Evolutionary conservation across 1,140 invertebrate genomes (phyloP).

Genomic region (Choristoneura fumiferana): DNA sequence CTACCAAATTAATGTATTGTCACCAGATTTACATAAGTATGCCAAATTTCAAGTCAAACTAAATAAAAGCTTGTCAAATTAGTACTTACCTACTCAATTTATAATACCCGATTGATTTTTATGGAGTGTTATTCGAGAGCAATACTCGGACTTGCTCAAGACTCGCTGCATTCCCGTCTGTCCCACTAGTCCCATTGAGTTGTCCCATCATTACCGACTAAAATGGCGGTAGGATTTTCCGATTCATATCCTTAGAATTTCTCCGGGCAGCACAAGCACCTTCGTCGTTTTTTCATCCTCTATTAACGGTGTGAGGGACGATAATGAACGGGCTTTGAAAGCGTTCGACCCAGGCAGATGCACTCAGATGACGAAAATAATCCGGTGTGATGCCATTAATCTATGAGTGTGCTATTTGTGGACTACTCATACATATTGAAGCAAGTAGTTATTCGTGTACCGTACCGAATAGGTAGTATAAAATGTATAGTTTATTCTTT

Average conservation of each 20-base stretch:
- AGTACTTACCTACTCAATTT: background rate
- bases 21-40: too few relatives aligned
- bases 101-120: constrained; percentile 17
- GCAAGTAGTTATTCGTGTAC: too few relatives aligned
- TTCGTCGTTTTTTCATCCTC: constrained; percentile 34
- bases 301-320: constrained; percentile 35
- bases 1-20: too few relatives aligned
- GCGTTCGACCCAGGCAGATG: background rate
- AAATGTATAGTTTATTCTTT: too few relatives aligned
- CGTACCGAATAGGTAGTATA: too few relatives aligned
- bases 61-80: too few relatives aligned
- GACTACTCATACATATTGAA: too few relatives aligned
- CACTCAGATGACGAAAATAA: constrained; percentile 9
- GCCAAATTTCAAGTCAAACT: too few relatives aligned
- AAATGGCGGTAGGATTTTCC: constrained; percentile 30
- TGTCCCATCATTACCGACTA: constrained; percentile 19
- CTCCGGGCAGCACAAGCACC: constrained; percentile 17
- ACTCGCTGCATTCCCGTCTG: too few relatives aligned
- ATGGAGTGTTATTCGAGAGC: background rate
- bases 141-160: constrained; percentile 10
- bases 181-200: too few relatives aligned
- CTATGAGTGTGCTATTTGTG: too few relatives aligned
- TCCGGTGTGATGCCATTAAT: background rate
- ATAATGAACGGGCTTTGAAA: constrained; percentile 43
- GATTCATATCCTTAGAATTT: constrained; percentile 37